Percentiles rank a stretch among this genome's conserved stretches.
These are phyloP conservation scores for Trissolcus basalis DNA, from an alignment of 1,140 invertebrate genomes.

Conservation along the genomic window DNA sequence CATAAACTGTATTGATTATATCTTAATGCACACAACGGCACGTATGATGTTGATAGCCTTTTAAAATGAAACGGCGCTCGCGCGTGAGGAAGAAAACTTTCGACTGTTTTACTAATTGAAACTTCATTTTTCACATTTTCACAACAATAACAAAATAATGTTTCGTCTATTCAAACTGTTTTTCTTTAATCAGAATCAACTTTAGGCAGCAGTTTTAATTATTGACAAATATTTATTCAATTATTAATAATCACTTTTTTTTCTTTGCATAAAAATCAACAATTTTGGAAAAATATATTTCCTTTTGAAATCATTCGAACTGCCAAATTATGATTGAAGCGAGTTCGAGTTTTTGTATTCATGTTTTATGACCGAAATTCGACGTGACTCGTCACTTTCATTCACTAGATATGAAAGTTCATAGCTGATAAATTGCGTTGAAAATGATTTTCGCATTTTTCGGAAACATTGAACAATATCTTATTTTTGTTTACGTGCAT, in stretches of 20 bases:
- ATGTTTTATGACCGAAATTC: slow-evolving; percentile 14
- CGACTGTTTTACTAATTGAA: background rate
- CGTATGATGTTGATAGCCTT: background rate
- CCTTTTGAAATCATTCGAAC: background rate
- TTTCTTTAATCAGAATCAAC: too few relatives aligned
- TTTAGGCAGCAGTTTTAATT: too few relatives aligned
- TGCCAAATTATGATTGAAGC: slow-evolving; percentile 9
- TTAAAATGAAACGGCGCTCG: background rate
- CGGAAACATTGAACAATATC: slow-evolving; percentile 26
- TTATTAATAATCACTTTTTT: too few relatives aligned
- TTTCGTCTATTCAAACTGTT: too few relatives aligned
- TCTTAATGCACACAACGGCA: slow-evolving; percentile 4
- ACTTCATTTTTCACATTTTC: too few relatives aligned
- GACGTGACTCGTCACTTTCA: slow-evolving; percentile 27
- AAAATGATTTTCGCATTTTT: slow-evolving; percentile 32
- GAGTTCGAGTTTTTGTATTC: slow-evolving; percentile 10
- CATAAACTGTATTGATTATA: slow-evolving; percentile 27
- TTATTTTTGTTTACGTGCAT: too few relatives aligned
- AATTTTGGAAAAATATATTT: too few relatives aligned
- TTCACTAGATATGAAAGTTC: slow-evolving; percentile 12
- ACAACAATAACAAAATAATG: too few relatives aligned
- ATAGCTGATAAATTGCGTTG: slow-evolving; percentile 25
- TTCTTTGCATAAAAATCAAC: too few relatives aligned
- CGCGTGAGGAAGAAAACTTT: background rate
- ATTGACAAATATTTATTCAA: too few relatives aligned